Percentiles rank a stretch among this genome's conserved stretches.
Conservation (phyloP, 2,797 vertebrate genomes). For the Oreochromis grahami region DNA sequence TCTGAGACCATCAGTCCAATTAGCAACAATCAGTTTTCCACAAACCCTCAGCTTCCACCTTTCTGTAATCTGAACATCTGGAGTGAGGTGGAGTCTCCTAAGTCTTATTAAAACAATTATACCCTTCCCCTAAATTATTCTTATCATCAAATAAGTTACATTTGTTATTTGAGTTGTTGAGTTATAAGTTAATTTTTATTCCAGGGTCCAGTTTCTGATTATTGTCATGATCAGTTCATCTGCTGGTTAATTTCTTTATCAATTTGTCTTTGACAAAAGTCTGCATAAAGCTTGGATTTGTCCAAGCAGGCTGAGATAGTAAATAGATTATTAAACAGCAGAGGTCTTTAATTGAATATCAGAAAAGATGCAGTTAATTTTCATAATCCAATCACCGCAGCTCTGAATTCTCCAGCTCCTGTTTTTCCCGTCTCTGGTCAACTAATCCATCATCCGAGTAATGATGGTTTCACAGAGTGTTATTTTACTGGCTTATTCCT, state of each 20-base stretch:
- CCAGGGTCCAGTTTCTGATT: not conserved
- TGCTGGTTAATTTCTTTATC: not conserved
- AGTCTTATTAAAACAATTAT: not conserved
- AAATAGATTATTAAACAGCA: not conserved
- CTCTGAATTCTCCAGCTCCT: not conserved
- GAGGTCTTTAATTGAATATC: not conserved
- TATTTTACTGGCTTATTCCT: not conserved
- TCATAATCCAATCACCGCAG: not conserved
- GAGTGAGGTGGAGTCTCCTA: not conserved
- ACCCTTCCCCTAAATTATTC: not conserved
- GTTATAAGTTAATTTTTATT: fast-evolving
- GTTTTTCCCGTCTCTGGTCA: not conserved
- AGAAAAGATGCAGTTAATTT: not conserved
- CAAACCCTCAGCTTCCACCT: not conserved
- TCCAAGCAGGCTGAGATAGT: not conserved
- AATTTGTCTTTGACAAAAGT: not conserved
- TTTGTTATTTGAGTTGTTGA: not conserved
- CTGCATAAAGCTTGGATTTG: not conserved
- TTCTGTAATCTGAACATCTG: not conserved
- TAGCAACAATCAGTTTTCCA: not conserved
- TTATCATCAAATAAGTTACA: not conserved
- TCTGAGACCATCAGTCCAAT: not conserved
- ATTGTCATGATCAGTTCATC: not conserved
- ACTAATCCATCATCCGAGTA: not conserved
- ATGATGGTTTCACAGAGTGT: not conserved